Evolutionary conservation across 2,888 invertebrate species (phyloP).

Genomic region (Pelosia muscerda): DNA sequence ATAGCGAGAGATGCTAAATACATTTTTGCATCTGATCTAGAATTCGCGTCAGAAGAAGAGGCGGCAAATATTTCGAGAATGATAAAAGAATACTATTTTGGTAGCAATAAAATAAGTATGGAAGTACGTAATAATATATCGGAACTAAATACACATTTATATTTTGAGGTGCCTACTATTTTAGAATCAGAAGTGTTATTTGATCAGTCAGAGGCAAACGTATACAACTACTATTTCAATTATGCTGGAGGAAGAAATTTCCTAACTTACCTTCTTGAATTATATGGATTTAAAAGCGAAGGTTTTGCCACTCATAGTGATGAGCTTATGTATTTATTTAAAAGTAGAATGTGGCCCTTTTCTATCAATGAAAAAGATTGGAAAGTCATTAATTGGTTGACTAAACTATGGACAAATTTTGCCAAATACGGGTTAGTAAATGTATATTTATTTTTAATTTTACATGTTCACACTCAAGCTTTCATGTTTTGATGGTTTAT

Average conservation of each 20-base stretch:
- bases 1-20: slow-evolving; percentile 65
- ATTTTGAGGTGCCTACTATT: slow-evolving; percentile 75
- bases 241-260: slow-evolving; percentile 75
- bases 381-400: slow-evolving; percentile 68
- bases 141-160: slow-evolving; percentile 74
- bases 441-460: neutral
- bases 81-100: slow-evolving; percentile 78
- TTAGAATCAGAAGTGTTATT: slow-evolving; percentile 66
- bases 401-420: slow-evolving; percentile 78
- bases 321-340: slow-evolving; percentile 77
- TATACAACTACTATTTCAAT: slow-evolving; percentile 76
- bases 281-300: slow-evolving; percentile 56
- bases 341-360: slow-evolving; percentile 66
- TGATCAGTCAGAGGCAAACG: slow-evolving; percentile 51
- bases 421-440: slow-evolving; percentile 76
- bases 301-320: slow-evolving; percentile 76
- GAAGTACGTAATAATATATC: slow-evolving; percentile 67
- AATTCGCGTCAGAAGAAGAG: slow-evolving; percentile 66
- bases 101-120: slow-evolving; percentile 74
- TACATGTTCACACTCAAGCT: neutral
- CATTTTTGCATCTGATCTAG: slow-evolving; percentile 76
- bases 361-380: slow-evolving; percentile 62
- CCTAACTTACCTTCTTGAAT: slow-evolving; percentile 57
- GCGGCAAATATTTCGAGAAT: slow-evolving; percentile 59
- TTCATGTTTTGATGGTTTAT: neutral